These are phyloP conservation scores for Drosophila kikkawai DNA, from an alignment of 1,140 invertebrate species.

Conservation along the genomic window DNA sequence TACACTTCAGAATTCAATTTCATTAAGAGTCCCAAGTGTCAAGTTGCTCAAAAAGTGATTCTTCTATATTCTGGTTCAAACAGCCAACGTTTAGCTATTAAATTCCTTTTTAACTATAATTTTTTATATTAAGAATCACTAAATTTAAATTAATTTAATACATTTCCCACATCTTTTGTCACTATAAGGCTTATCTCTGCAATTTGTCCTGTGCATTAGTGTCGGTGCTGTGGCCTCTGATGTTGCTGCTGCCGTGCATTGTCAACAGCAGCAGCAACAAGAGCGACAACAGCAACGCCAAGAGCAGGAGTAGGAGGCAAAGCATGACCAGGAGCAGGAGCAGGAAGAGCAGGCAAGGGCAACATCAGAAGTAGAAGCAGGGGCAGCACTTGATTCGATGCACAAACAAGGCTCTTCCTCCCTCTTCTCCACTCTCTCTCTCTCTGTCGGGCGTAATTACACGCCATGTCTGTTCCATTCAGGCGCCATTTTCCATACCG, in stretches of 20 bases:
- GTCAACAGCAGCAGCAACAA: conserved; percentile 55
- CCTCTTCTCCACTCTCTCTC: background rate
- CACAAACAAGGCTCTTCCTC: conserved; percentile 63
- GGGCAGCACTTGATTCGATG: conserved; percentile 71
- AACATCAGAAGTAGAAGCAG: conserved; percentile 17
- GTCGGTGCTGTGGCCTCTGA: conserved; percentile 41
- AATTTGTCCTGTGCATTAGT: conserved; percentile 8
- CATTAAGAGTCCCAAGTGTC: too few relatives aligned
- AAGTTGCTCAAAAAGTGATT: too few relatives aligned
- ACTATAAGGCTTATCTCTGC: background rate
- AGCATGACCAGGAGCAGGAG: conserved; percentile 24
- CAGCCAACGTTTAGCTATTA: too few relatives aligned
- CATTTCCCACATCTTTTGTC: background rate
- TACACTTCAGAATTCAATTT: too few relatives aligned
- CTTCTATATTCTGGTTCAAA: too few relatives aligned
- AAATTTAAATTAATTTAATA: background rate
- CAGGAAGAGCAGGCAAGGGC: conserved; percentile 15
- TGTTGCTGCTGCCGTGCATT: conserved; percentile 51
- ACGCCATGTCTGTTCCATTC: conserved; percentile 58
- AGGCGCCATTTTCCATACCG: conserved; percentile 19
- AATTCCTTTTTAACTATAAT: too few relatives aligned
- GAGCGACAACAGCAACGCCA: conserved; percentile 23
- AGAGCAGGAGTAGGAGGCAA: conserved; percentile 25
- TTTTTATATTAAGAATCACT: background rate
- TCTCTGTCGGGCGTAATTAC: conserved; percentile 53